Evolutionary conservation across 2,797 vertebrate genomes (phyloP).

Genomic region (Lateolabrax maculatus): DNA sequence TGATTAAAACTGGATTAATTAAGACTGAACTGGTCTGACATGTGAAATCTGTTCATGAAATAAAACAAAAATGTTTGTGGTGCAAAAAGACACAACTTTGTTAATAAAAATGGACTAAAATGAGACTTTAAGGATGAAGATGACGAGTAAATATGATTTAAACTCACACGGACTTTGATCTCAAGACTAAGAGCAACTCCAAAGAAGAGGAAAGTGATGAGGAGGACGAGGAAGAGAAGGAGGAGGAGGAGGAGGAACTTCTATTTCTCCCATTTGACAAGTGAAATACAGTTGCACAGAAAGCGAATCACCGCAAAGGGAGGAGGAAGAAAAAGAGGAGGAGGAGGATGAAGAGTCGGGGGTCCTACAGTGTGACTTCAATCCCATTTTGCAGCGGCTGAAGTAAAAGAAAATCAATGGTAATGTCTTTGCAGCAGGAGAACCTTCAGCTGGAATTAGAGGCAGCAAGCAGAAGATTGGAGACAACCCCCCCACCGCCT

Average conservation of each 20-base stretch:
- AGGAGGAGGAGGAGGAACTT: neutral
- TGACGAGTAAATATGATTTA: neutral
- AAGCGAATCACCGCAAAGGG: slow-evolving; percentile 14
- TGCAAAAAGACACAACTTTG: too few species aligned
- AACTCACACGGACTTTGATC: neutral
- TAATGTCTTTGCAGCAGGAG: slow-evolving; percentile 56
- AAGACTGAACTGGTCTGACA: too few species aligned
- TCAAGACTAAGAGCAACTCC: too few species aligned
- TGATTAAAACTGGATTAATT: too few species aligned
- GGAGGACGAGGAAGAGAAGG: neutral
- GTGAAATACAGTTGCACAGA: slow-evolving; percentile 26
- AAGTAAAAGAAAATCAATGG: slow-evolving; percentile 70
- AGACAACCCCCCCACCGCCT: slow-evolving; percentile 25
- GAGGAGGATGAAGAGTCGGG: slow-evolving; percentile 44
- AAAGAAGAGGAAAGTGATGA: neutral
- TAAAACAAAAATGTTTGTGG: too few species aligned
- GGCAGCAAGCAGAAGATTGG: slow-evolving; percentile 49
- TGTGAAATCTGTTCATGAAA: too few species aligned
- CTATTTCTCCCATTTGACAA: neutral
- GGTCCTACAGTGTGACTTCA: slow-evolving; percentile 57
- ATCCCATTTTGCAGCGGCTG: slow-evolving; percentile 56
- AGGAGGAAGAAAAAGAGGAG: slow-evolving; percentile 16
- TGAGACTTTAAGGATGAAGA: neutral
- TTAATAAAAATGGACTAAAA: too few species aligned
- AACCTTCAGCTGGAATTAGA: slow-evolving; percentile 71